A percentile compares a stretch with the other conserved stretches of the same genome.
phyloP scores from a whole-genome alignment of 2,888 invertebrate genomes.

The Stenichneumon culpator region DNA sequence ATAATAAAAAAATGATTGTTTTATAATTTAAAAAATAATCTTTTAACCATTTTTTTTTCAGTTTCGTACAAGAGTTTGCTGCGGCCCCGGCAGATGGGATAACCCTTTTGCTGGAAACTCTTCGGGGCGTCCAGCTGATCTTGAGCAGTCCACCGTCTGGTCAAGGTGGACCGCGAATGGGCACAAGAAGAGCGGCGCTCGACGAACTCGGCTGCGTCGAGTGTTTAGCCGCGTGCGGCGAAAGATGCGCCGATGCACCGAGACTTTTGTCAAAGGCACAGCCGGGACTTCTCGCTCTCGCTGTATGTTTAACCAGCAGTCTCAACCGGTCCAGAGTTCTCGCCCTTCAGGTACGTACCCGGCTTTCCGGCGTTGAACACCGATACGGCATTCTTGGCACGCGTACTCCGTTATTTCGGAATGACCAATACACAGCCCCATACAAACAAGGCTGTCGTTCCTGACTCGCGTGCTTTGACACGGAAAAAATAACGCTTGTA shows the following conservation, averaged over 20 bases:
- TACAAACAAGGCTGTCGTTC: constrained; percentile 36
- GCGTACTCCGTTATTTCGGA: constrained; percentile 65
- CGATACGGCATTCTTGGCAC: constrained; percentile 53
- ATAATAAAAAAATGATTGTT: too few species aligned
- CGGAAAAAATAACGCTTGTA: too few species aligned
- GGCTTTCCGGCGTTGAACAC: constrained; percentile 36
- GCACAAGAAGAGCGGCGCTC: constrained; percentile 89
- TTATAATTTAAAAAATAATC: too few species aligned
- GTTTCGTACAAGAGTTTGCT: constrained; percentile 97
- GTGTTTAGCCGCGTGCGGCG: constrained; percentile 93
- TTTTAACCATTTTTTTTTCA: constrained; percentile 82
- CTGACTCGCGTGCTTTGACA: background rate
- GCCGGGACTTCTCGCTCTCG: constrained; percentile 93
- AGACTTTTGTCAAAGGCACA: constrained; percentile 91
- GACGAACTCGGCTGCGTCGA: constrained; percentile 96
- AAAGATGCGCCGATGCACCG: constrained; percentile 92
- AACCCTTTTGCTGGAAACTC: constrained; percentile 92
- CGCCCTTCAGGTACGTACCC: constrained; percentile 91
- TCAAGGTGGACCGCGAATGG: constrained; percentile 79
- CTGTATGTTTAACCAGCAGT: constrained; percentile 95
- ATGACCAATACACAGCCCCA: constrained; percentile 42
- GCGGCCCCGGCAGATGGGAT: constrained; percentile 96
- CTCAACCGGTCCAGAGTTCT: constrained; percentile 94
- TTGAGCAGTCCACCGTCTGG: constrained; percentile 88
- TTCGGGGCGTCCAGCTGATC: constrained; percentile 94